Evolutionary conservation across 2,888 invertebrate species (phyloP).

Genomic region (Keiferia lycopersicella): DNA sequence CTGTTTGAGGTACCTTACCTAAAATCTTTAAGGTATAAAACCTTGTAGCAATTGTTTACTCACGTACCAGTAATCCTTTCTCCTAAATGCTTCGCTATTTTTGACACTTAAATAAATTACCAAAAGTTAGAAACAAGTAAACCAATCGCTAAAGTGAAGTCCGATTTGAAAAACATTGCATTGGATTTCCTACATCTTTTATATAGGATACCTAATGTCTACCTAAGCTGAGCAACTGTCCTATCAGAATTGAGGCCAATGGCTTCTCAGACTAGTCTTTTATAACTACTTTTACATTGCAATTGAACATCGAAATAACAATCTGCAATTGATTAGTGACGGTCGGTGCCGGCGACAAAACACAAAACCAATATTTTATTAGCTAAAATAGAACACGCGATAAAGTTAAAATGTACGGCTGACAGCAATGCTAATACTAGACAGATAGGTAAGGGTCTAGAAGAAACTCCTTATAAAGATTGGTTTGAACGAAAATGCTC

Average conservation of each 20-base stretch:
- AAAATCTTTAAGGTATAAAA: no score
- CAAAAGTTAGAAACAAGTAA: no score
- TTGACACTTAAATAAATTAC: no score
- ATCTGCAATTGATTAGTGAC: slow-evolving; percentile 44
- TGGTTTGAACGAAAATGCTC: neutral
- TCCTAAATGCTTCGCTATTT: neutral
- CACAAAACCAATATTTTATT: slow-evolving; percentile 57
- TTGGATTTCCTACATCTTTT: no score
- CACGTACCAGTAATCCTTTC: neutral
- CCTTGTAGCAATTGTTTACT: no score
- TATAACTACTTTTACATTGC: slow-evolving; percentile 22
- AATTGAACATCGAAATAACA: slow-evolving; percentile 26
- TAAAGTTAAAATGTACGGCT: slow-evolving; percentile 36
- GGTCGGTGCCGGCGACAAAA: slow-evolving; percentile 45
- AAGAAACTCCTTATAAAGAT: neutral
- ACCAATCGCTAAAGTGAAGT: no score
- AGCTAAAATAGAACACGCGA: slow-evolving; percentile 44
- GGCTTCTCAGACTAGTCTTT: slow-evolving; percentile 11
- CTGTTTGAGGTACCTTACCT: neutral
- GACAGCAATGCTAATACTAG: slow-evolving; percentile 31
- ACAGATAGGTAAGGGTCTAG: neutral
- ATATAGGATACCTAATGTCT: no score
- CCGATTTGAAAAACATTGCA: no score
- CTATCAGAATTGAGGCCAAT: slow-evolving; percentile 2
- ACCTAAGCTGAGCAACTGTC: no score